Base-by-base conservation (phyloP, 2,113 vertebrate genomes). In the Oenanthe oenanthe region DNA sequence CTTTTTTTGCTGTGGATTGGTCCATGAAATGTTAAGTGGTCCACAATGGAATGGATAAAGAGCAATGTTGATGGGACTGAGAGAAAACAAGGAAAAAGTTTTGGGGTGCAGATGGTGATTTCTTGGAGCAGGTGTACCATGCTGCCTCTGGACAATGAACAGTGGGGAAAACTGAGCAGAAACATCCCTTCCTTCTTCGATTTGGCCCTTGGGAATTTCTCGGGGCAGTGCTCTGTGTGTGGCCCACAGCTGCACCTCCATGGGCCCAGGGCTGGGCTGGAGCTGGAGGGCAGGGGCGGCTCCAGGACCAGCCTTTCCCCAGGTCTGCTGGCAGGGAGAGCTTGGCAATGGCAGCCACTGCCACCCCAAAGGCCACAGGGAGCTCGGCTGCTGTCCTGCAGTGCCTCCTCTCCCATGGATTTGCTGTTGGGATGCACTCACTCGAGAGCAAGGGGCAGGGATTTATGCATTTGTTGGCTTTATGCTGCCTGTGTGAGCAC, bases 291-390 rank as follows among this genome's bases (percentile, higher is more conserved):
- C 25, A 43, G 0, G 40, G 40, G 16, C 0, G 0, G 32, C 50
- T 90, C 53, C 6, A 7, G 54, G 34, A 57, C 7, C 67, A 73
- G 67, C 38, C 63, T 76, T 83, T 40, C 56, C 0, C 0, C 63
- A 60, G 42, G 32, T 53, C 47, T 80, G 54, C 74, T 68, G 42
- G 42, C 34, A n/a, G 31, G 34, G 26, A 73, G 29, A 11, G 29
- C 40, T 71, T 76, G 65, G 54, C 26, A 70, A 5, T 3, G 34
- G 67, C 66, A 66, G 54, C 63, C 10, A 26, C 67, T 1, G 3
- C 32, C 5, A 4, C 10, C 28, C 0, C 0, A n/a, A 48, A 75
- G 47, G 54, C 26, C 3, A 4, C 21, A 38, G 1, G 1, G 61
- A 61, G 50, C 18, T 29, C 58, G 71, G 58, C 62, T 82, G 53